Conservation (phyloP, 2,888 invertebrate species). For the Unio delphinus region DNA sequence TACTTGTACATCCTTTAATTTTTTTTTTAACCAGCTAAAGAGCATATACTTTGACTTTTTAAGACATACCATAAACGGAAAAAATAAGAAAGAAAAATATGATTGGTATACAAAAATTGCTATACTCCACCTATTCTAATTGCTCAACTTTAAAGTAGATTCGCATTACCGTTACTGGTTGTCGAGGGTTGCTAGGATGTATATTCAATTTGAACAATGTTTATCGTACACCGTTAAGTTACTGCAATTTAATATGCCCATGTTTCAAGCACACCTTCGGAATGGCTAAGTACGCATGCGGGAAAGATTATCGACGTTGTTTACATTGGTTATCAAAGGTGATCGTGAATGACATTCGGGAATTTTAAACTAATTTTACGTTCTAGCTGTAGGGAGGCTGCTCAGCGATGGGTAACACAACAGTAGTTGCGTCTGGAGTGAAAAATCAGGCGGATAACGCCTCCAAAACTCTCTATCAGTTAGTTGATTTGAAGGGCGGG, state of each 20-base stretch:
- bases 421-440: slow-evolving; percentile 84
- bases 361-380: not conserved
- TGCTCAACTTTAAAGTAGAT: too few species aligned
- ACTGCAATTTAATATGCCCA: not conserved
- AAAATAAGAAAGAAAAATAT: too few species aligned
- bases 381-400: too few species aligned
- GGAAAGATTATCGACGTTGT: slow-evolving; percentile 15
- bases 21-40: too few species aligned
- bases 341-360: slow-evolving; percentile 3
- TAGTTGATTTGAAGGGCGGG: slow-evolving; percentile 93
- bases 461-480: slow-evolving; percentile 79
- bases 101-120: too few species aligned
- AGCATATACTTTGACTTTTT: too few species aligned
- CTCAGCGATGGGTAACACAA: slow-evolving; percentile 54
- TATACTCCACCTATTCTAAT: too few species aligned
- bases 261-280: slow-evolving; percentile 3
- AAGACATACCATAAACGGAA: too few species aligned
- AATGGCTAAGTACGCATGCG: slow-evolving; percentile 22
- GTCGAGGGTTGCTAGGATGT: slow-evolving; percentile 54
- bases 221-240: slow-evolving; percentile 11
- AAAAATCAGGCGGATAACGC: slow-evolving; percentile 86
- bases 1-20: too few species aligned
- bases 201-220: slow-evolving; percentile 5
- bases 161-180: slow-evolving; percentile 10
- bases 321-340: slow-evolving; percentile 33